Evolutionary conservation across 2,888 invertebrate genomes (phyloP).

Genomic region (Xestia c-nigrum): DNA sequence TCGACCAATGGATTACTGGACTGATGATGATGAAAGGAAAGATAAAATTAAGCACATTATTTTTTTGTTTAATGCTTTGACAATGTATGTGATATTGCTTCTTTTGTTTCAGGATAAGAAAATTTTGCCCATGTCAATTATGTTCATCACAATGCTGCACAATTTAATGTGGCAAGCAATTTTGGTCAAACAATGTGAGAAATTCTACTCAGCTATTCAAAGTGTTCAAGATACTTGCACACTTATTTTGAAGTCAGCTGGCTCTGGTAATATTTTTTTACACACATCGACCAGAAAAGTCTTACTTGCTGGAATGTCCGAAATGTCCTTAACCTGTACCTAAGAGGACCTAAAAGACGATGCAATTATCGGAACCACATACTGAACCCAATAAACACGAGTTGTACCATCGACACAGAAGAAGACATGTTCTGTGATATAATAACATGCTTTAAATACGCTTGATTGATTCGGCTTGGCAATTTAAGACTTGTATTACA

Average conservation of each 20-base stretch:
- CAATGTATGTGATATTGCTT: background rate
- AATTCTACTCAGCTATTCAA: slow-evolving; percentile 33
- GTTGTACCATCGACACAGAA: too few species aligned
- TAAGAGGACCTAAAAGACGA: too few species aligned
- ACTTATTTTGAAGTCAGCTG: slow-evolving; percentile 2
- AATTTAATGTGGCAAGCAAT: background rate
- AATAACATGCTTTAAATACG: background rate
- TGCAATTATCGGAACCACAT: too few species aligned
- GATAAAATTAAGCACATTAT: too few species aligned
- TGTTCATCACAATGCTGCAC: slow-evolving; percentile 1
- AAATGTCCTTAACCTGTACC: too few species aligned
- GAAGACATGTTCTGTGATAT: background rate
- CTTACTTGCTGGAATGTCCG: too few species aligned
- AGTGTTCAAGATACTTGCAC: slow-evolving; percentile 30
- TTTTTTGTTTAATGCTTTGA: background rate
- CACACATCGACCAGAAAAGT: too few species aligned
- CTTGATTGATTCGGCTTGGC: background rate
- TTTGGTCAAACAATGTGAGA: slow-evolving; percentile 29
- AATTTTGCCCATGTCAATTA: rapidly evolving
- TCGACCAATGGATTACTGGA: too few species aligned
- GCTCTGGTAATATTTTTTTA: slow-evolving; percentile 23
- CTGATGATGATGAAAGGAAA: too few species aligned
- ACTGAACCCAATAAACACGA: too few species aligned
- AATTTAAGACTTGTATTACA: background rate
- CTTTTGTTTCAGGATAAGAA: background rate